These are phyloP conservation scores for Sinohyriopsis cumingii DNA, from an alignment of 2,888 invertebrate species.

Conservation along the genomic window DNA sequence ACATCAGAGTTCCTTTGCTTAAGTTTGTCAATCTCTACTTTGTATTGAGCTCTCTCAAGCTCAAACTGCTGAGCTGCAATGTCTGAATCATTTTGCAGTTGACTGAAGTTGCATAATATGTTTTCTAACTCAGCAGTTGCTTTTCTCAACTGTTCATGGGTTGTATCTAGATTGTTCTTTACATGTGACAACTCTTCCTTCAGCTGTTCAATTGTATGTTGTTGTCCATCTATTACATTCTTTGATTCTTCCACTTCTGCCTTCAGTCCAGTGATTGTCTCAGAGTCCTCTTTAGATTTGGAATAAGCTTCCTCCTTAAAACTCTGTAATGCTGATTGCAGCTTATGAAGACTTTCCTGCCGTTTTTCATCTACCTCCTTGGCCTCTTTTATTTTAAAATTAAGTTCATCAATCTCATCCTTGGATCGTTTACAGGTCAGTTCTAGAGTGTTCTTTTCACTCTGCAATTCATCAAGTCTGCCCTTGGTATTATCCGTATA, in stretches of 20 bases:
- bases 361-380: conserved; percentile 7
- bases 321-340: no score
- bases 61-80: no score
- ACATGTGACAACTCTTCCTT: conserved; percentile 5
- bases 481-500: no score
- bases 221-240: conserved; percentile 20
- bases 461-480: conserved; percentile 6
- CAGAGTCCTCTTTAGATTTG: no score
- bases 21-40: no score
- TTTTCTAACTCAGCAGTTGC: no score
- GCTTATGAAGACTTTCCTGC: conserved; percentile 6
- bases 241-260: conserved; percentile 21
- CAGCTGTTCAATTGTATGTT: conserved; percentile 12
- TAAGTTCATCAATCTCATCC: conserved; percentile 12
- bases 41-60: no score
- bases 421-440: conserved; percentile 12
- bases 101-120: no score
- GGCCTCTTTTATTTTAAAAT: background rate
- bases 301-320: no score
- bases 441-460: conserved; percentile 18
- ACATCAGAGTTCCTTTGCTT: no score
- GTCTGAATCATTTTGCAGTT: no score
- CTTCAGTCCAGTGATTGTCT: background rate
- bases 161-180: conserved; percentile 2
- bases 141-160: no score